A percentile compares a stretch with the other conserved stretches of the same genome.
Evolutionary conservation across 1,140 invertebrate species (phyloP).

Genomic region (Ceratosolen fusciceps): DNA sequence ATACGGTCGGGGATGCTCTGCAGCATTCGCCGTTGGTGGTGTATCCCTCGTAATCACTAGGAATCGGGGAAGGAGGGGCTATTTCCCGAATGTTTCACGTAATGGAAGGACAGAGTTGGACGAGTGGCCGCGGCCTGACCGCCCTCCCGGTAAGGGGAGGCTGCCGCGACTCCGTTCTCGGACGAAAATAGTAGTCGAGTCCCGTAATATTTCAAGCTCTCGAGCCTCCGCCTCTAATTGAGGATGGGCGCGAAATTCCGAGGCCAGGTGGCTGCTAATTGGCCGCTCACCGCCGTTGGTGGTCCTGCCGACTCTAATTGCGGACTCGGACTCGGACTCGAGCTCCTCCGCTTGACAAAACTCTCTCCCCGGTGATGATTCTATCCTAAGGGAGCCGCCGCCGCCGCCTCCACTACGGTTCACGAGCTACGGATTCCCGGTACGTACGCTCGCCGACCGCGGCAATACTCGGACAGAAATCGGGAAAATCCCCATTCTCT

Average conservation of each 20-base stretch:
- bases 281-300: conserved; percentile 45
- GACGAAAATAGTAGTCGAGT: conserved; percentile 25
- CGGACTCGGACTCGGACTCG: neutral
- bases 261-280: conserved; percentile 49
- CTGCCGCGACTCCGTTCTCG: too few relatives aligned
- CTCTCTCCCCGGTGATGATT: neutral
- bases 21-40: too few relatives aligned
- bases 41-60: too few relatives aligned
- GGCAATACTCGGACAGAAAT: neutral
- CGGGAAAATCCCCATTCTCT: too few relatives aligned
- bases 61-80: too few relatives aligned
- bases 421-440: conserved; percentile 5
- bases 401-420: neutral
- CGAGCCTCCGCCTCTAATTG: conserved; percentile 41
- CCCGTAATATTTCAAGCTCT: conserved; percentile 30
- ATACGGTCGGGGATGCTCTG: too few relatives aligned
- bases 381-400: neutral
- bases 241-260: conserved; percentile 29
- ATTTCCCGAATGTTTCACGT: too few relatives aligned
- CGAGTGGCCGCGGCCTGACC: too few relatives aligned
- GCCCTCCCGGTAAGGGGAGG: too few relatives aligned
- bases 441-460: neutral
- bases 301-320: conserved; percentile 38
- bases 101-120: too few relatives aligned
- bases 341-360: neutral